These are phyloP conservation scores for Chrysotoxum bicinctum DNA, from an alignment of 2,888 invertebrate genomes.

Conservation along the genomic window DNA sequence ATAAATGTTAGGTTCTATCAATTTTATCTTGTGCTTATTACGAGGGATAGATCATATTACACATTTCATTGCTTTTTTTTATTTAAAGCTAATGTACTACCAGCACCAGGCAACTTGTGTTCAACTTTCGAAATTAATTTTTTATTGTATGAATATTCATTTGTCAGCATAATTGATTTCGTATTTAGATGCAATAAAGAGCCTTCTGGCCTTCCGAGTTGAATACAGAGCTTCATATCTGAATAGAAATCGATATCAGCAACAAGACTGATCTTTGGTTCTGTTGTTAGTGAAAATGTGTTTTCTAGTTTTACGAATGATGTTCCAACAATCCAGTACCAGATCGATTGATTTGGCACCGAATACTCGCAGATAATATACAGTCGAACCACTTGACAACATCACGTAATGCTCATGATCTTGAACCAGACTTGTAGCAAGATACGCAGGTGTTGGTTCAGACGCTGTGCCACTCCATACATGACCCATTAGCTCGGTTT, in stretches of 20 bases:
- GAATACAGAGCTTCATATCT: conserved; percentile 89
- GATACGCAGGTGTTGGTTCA: conserved; percentile 88
- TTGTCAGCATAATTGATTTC: conserved; percentile 86
- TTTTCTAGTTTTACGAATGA: conserved; percentile 86
- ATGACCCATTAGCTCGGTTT: conserved; percentile 92
- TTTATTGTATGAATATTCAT: conserved; percentile 75
- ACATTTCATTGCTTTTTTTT: conserved; percentile 91
- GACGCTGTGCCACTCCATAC: conserved; percentile 94
- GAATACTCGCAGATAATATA: conserved; percentile 86
- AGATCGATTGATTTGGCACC: conserved; percentile 90
- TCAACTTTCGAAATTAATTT: conserved; percentile 81
- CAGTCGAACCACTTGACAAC: conserved; percentile 87
- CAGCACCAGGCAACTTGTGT: conserved; percentile 84
- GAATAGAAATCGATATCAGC: conserved; percentile 90
- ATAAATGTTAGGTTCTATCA: background rate
- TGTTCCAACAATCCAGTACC: conserved; percentile 86
- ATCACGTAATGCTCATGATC: conserved; percentile 87
- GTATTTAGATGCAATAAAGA: conserved; percentile 86
- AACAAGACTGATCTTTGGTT: conserved; percentile 87
- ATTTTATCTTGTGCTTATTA: background rate
- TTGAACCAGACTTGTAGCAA: conserved; percentile 87
- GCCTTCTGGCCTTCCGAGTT: conserved; percentile 87
- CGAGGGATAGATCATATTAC: conserved; percentile 81
- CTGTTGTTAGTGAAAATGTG: conserved; percentile 85
- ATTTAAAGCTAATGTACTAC: conserved; percentile 89